Evolutionary conservation across 2,888 invertebrate genomes (phyloP).

Genomic region (Epirrhoe alternata): DNA sequence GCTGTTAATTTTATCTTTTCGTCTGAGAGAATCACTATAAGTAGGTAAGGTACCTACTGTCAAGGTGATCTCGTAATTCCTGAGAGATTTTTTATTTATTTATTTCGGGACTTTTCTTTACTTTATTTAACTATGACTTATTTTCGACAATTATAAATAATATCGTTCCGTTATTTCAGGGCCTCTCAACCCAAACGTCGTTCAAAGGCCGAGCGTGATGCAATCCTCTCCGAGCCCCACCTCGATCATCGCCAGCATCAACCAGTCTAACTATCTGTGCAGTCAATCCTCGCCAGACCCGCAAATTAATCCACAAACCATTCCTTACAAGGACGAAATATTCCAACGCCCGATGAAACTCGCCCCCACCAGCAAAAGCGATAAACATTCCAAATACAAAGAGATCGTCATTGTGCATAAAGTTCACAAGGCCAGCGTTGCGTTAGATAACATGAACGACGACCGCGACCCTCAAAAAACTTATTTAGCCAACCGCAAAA

Average conservation of each 20-base stretch:
- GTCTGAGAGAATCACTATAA: too few species aligned
- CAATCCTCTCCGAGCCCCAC: constrained; percentile 81
- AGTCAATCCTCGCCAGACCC: constrained; percentile 60
- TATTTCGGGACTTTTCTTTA: too few species aligned
- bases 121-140: too few species aligned
- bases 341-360: constrained; percentile 57
- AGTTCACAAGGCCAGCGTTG: constrained; percentile 44
- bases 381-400: constrained; percentile 58
- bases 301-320: constrained; percentile 44
- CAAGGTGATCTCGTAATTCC: too few species aligned
- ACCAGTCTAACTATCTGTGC: constrained; percentile 79
- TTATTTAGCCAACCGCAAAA: constrained; percentile 48
- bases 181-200: constrained; percentile 60
- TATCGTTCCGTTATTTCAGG: constrained; percentile 47
- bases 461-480: constrained; percentile 22
- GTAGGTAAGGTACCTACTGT: too few species aligned
- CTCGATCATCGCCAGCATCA: constrained; percentile 77
- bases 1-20: too few species aligned
- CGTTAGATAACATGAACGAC: constrained; percentile 37
- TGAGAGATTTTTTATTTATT: too few species aligned
- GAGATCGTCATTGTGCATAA: constrained; percentile 67
- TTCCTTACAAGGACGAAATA: constrained; percentile 50
- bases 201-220: constrained; percentile 68
- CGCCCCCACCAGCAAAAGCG: constrained; percentile 29
- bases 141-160: too few species aligned